These are phyloP conservation scores for Tetrax tetrax DNA, from an alignment of 2,113 vertebrate species.

Conservation along the genomic window DNA sequence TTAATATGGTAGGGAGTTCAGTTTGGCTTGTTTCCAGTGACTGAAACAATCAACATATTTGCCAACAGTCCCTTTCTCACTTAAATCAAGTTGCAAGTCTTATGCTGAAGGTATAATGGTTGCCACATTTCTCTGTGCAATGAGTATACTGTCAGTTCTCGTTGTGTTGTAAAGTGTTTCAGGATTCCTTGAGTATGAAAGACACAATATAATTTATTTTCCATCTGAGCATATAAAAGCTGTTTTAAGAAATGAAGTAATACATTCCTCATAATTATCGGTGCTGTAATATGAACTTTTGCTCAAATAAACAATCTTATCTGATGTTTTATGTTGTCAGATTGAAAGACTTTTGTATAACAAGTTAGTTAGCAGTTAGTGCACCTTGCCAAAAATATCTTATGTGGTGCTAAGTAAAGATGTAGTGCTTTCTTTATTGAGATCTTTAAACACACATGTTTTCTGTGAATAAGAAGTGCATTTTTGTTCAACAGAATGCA, in stretches of 20 bases:
- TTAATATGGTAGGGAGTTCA: not conserved
- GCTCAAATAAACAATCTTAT: constrained; percentile 44
- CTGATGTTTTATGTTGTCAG: constrained; percentile 15
- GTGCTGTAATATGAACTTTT: not conserved
- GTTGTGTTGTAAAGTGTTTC: not conserved
- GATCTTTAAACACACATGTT: not conserved
- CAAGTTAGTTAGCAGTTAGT: not conserved
- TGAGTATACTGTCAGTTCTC: constrained; percentile 4
- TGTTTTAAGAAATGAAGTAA: constrained; percentile 50
- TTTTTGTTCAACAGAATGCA: constrained; percentile 52
- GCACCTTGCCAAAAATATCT: not conserved
- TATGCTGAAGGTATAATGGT: not conserved
- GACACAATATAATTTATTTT: constrained; percentile 1
- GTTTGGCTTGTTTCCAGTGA: constrained; percentile 22
- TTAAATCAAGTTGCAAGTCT: constrained; percentile 20
- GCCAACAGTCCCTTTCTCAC: not conserved
- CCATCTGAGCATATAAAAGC: constrained; percentile 32
- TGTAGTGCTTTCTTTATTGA: not conserved
- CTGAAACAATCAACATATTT: not conserved
- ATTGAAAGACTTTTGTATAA: not conserved
- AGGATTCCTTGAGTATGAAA: constrained; percentile 7
- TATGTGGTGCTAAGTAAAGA: not conserved
- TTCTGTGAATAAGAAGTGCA: not conserved
- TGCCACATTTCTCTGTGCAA: constrained; percentile 38
- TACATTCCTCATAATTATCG: constrained; percentile 1